Percentiles rank a stretch among this genome's conserved stretches.
Evolutionary conservation across 2,888 invertebrate species (phyloP).

Genomic region (Sphaerophoria taeniata): DNA sequence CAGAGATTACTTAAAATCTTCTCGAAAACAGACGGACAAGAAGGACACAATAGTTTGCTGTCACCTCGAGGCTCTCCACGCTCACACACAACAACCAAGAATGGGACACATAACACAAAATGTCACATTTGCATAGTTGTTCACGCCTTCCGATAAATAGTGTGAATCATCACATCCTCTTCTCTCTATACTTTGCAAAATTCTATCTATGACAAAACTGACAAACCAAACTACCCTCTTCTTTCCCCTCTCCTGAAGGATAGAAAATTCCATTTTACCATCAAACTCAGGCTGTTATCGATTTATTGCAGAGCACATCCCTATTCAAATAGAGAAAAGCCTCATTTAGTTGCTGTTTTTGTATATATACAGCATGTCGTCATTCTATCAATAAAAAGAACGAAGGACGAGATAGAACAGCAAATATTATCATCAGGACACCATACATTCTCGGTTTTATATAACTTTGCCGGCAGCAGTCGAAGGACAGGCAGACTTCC

Average conservation of each 20-base stretch:
- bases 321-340: slow-evolving; percentile 37
- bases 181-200: neutral
- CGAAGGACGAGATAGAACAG: slow-evolving; percentile 20
- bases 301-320: slow-evolving; percentile 58
- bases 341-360: slow-evolving; percentile 7
- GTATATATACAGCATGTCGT: slow-evolving; percentile 9
- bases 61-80: slow-evolving; percentile 28
- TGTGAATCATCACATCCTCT: slow-evolving; percentile 7
- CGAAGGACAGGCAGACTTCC: slow-evolving; percentile 35
- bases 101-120: slow-evolving; percentile 12
- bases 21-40: neutral
- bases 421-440: slow-evolving; percentile 51
- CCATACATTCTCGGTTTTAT: neutral
- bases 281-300: slow-evolving; percentile 25
- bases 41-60: slow-evolving; percentile 46
- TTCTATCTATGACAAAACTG: neutral
- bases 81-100: neutral
- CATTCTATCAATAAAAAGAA: slow-evolving; percentile 2
- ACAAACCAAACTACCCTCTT: slow-evolving; percentile 19
- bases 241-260: neutral
- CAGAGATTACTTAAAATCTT: slow-evolving; percentile 31
- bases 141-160: slow-evolving; percentile 9
- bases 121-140: slow-evolving; percentile 51
- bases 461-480: neutral
- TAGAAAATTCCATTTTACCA: neutral